Evolutionary conservation across 2,888 invertebrate species (phyloP), one percentile per base, ranked within the genome.

Genomic region (Folsomia manolachei): DNA sequence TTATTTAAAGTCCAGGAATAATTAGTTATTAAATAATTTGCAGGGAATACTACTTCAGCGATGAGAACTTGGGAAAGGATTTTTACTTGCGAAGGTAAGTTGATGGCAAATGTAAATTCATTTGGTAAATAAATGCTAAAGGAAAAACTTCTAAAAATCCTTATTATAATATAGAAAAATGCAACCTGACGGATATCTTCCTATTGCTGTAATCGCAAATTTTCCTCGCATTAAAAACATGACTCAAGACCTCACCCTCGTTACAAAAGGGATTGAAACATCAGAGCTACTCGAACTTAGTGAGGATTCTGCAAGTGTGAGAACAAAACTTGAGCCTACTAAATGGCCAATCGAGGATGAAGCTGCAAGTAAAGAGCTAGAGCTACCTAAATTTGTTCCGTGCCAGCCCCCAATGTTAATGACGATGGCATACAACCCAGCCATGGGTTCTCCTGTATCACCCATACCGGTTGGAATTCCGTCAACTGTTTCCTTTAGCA

Each of bases 1-100:
- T n/a, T n/a, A n/a, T n/a, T n/a, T n/a, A n/a, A n/a, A n/a, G n/a
- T n/a, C n/a, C n/a, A n/a, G n/a, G n/a, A n/a, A n/a, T n/a, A n/a
- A n/a, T n/a, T n/a, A n/a, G n/a, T n/a, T n/a, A n/a, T n/a, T n/a
- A n/a, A n/a, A n/a, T 56, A 14, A 56, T 56, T 25, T 88, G 53
- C 87, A 98, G 97, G 83, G 98, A 99, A 86, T 99, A 99, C 86
- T 99, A 99, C 89, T 98, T 99, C 87, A 96, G 96, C 82, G 91
- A 92, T 79, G 97, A 97, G 83, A 99, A 99, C 86, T 87, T 99
- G 71, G 90, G 92, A 81, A 90, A 94, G 81, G 99, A 99, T 84
- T 95, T 97, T 87, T 99, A 95, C 87, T 88, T 99, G 79, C 90
- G 98, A 39, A 90, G 97, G 81, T n/a, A n/a, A n/a, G n/a, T n/a